Conservation (phyloP, 2,797 vertebrate species). For the Acridotheres tristis region DNA sequence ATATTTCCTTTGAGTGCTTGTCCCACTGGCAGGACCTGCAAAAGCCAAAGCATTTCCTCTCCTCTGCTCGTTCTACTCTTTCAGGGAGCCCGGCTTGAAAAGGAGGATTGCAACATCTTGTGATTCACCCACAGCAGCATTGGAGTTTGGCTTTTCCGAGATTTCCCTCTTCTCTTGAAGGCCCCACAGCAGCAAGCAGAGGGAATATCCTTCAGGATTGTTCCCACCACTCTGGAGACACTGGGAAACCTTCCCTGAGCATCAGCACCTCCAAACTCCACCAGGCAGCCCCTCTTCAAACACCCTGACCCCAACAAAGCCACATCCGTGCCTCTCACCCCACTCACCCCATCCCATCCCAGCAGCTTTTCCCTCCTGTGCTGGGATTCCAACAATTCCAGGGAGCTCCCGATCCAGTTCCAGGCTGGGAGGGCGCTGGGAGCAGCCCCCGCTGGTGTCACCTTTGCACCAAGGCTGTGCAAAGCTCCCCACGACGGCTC, state of each 20-base stretch:
- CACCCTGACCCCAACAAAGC: accelerated
- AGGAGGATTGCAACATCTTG: not conserved
- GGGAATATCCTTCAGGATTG: not conserved
- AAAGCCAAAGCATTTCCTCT: not conserved
- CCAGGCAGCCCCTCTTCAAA: not conserved
- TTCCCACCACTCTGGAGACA: accelerated
- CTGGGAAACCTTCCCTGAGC: accelerated
- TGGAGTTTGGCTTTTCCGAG: accelerated
- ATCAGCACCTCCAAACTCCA: accelerated
- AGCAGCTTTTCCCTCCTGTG: not conserved
- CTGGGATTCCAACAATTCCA: no score
- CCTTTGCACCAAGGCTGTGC: not conserved
- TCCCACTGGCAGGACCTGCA: not conserved
- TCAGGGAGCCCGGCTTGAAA: not conserved
- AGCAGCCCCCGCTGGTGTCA: not conserved
- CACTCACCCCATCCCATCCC: not conserved
- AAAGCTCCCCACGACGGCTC: not conserved
- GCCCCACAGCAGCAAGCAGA: not conserved
- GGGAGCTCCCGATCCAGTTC: accelerated
- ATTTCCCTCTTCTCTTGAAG: not conserved
- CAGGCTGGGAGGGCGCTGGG: not conserved
- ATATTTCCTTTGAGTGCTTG: not conserved
- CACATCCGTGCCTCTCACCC: accelerated
- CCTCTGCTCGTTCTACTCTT: not conserved
- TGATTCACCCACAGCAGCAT: accelerated